phyloP scores from a whole-genome alignment of 1,140 invertebrate genomes.

The Drosophila orosa region DNA sequence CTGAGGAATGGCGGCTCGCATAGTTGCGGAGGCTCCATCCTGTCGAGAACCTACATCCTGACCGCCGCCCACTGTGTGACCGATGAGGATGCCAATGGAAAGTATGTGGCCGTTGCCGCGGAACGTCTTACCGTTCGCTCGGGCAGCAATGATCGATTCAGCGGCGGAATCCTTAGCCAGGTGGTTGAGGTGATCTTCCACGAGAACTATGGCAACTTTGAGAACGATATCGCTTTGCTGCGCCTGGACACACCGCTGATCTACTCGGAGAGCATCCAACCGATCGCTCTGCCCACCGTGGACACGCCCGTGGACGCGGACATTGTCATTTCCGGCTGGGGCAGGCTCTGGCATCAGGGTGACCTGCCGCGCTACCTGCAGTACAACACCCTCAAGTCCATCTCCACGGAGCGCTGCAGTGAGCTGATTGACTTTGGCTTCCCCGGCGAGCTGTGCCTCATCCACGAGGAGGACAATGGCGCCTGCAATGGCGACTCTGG shows the following conservation, averaged over 20 bases:
- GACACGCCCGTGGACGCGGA: slow-evolving; percentile 60
- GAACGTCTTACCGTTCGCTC: slow-evolving; percentile 46
- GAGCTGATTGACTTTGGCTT: slow-evolving; percentile 29
- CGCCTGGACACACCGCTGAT: slow-evolving; percentile 73
- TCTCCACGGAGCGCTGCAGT: slow-evolving; percentile 34
- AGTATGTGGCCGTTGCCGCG: slow-evolving; percentile 10
- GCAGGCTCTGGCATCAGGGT: slow-evolving; percentile 71
- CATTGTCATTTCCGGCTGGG: slow-evolving; percentile 85
- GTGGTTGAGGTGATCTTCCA: slow-evolving; percentile 77
- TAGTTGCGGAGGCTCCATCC: slow-evolving; percentile 86
- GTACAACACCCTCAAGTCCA: slow-evolving; percentile 60
- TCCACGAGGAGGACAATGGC: slow-evolving; percentile 55
- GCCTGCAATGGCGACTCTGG: slow-evolving; percentile 75
- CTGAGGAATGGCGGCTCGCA: slow-evolving; percentile 78
- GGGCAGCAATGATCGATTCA: slow-evolving; percentile 60
- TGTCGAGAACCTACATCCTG: slow-evolving; percentile 85
- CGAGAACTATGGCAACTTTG: slow-evolving; percentile 66
- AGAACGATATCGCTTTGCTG: slow-evolving; percentile 85
- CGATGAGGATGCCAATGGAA: slow-evolving; percentile 1
- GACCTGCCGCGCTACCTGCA: slow-evolving; percentile 64
- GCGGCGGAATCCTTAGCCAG: slow-evolving; percentile 49
- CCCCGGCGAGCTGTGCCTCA: slow-evolving; percentile 55
- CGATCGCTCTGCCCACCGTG: slow-evolving; percentile 64
- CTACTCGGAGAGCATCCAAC: slow-evolving; percentile 76
- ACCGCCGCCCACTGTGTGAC: slow-evolving; percentile 86